Evolutionary conservation across 2,113 vertebrate genomes (phyloP), one percentile per base, ranked within the genome.

Genomic region (Ailuropoda melanoleuca): DNA sequence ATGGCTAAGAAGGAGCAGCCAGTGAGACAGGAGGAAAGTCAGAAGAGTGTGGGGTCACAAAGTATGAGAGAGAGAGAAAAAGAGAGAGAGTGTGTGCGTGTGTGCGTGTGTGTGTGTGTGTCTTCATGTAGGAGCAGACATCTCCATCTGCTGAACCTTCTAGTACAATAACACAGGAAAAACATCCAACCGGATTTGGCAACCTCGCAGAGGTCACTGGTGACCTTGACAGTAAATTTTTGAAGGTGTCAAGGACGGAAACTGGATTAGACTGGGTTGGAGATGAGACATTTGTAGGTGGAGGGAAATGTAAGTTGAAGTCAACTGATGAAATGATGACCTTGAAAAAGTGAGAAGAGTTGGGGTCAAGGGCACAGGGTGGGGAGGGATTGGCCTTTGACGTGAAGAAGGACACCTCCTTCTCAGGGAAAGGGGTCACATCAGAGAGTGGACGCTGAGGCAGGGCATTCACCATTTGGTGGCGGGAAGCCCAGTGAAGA

Each of bases 51-150:
- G 58, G 9, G 48, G 39, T 37, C 10, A 2, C 39, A 74, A 46
- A 82, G 66, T 21, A 19, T 9, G 17, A 85, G 37, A 56, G 53
- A 62, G 37, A 55, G 48, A 64, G 6, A 64, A 12, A 56, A 19
- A 43, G 17, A 85, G 48, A 64, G 6, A 64, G 26, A 56, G 55
- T 78, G 50, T 18, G 37, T 3, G 1, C 4, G 8, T 19, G 3
- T 2, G 7, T 66, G 19, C 10, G 39, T 17, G 37, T 2, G 0
- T 4, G 8, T 21, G 3, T 1, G 7, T 66, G 13, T 68, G 46
- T 64, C 4, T 70, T 56, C 55, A 26, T 18, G 37, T 17, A 6
- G n/a, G 8, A 37, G 6, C 15, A 26, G n/a, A 53, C 26, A 34
- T 21, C 58, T 39, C 26, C 72, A n/a, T 55, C 58, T 78, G 48